Evolutionary conservation across 2,113 vertebrate species (phyloP), one percentile per base, ranked within the genome.

Genomic region (Thunnus thynnus): DNA sequence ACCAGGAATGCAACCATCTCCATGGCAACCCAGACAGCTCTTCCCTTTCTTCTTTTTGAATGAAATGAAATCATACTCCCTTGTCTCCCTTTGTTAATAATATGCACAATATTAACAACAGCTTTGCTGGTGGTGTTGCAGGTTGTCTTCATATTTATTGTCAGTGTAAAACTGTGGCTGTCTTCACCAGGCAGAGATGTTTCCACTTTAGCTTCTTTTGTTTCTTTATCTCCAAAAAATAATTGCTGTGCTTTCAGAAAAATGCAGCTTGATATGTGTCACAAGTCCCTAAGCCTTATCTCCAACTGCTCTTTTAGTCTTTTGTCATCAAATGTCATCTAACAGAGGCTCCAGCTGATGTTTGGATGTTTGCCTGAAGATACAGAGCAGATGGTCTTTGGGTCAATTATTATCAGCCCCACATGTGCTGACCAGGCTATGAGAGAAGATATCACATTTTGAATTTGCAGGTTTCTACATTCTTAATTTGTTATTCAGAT

Each of bases 61-160:
- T 82, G 46, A 73, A 81, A 85, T 86, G 13, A 86, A 89, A 78
- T 47, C 5, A 69, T 72, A 51, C 52, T 84, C 52, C 57, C 54
- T 52, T 79, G 64, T 77, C 72, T 91, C 50, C n/a, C 51, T 84
- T 78, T 85, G 58, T 86, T 86, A 86, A 83, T 85, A 85, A 79
- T 13, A 61, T 54, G 22, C 76, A 76, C 68, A 17, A 57, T 88
- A 72, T 85, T 60, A 30, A 61, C 64, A 81, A n/a, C 32, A 54
- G 46, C 12, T 66, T 48, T 36, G 54, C 62, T 70, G 48, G 52
- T 54, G 1, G 36, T 60, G 72, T 41, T 51, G 50, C 63, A 76
- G 13, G 61, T 69, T 72, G 75, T 72, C 32, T 78, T 70, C 30
- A 22, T 50, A 70, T 73, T 46, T 17, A 4, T n/a, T 55, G 14